A percentile compares a stretch with the other conserved stretches of the same genome.
These are phyloP conservation scores for Caenorhabditis becei DNA, from an alignment of 2,888 invertebrate genomes.

Conservation along the genomic window DNA sequence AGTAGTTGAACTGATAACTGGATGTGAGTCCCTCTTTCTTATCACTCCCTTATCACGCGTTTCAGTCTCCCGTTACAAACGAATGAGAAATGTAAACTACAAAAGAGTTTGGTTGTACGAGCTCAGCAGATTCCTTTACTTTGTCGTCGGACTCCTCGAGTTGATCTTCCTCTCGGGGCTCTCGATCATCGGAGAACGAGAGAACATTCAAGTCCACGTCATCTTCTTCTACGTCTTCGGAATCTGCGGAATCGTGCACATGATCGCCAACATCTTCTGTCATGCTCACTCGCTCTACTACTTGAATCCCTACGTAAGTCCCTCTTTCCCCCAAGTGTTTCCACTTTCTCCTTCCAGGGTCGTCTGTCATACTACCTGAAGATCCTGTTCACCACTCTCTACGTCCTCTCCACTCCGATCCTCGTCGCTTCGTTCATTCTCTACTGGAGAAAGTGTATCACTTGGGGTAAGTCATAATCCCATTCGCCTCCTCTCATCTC, in stretches of 20 bases:
- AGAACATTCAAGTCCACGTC: constrained; percentile 80
- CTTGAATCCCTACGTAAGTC: constrained; percentile 80
- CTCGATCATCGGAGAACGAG: constrained; percentile 80
- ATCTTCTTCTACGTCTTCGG: constrained; percentile 81
- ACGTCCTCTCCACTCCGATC: constrained; percentile 80
- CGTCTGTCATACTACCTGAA: constrained; percentile 78
- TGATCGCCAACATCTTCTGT: constrained; percentile 79
- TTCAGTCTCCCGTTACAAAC: background rate
- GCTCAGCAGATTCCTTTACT: constrained; percentile 65
- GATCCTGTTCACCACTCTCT: constrained; percentile 74
- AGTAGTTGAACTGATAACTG: constrained; percentile 78
- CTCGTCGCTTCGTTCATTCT: constrained; percentile 72
- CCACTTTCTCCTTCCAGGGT: too few species aligned
- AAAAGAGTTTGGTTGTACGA: constrained; percentile 66
- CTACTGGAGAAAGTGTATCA: constrained; percentile 81
- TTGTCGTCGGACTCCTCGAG: constrained; percentile 68
- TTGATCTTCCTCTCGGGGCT: constrained; percentile 75
- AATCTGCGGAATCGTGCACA: constrained; percentile 79
- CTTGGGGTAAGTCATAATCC: constrained; percentile 76
- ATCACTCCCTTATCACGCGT: background rate
- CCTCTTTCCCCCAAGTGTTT: too few species aligned
- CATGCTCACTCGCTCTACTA: constrained; percentile 80
- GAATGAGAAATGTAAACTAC: background rate
- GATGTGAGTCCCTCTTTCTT: constrained; percentile 68
- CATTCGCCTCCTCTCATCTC: too few species aligned